Conservation (phyloP, 2,797 vertebrate genomes). For the Acrossocheilus fasciatus region DNA sequence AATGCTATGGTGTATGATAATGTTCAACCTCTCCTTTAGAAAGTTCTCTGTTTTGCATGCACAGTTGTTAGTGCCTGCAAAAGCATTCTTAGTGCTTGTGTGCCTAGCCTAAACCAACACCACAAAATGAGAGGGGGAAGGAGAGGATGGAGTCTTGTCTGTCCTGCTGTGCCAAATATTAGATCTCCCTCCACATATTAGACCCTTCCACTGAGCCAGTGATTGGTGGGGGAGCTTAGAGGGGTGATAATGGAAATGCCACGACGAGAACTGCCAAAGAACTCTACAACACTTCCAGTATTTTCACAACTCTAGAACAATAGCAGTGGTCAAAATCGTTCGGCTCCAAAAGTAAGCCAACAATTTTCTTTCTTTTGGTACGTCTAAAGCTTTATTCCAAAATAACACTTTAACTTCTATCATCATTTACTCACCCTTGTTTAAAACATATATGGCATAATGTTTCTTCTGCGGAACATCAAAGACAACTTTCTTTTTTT, state of each 20-base stretch:
- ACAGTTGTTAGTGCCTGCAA: slow-evolving; percentile 46
- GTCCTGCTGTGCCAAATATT: slow-evolving; percentile 86
- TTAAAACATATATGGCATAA: not conserved
- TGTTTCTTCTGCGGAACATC: not conserved
- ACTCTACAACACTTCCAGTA: slow-evolving; percentile 46
- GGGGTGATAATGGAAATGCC: slow-evolving; percentile 52
- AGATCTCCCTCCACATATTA: slow-evolving; percentile 84
- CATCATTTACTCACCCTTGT: not conserved
- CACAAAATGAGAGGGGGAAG: slow-evolving; percentile 49
- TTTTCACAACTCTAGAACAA: slow-evolving; percentile 48
- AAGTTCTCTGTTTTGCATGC: slow-evolving; percentile 46
- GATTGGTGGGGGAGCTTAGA: slow-evolving; percentile 50
- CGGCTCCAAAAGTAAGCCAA: slow-evolving; percentile 30
- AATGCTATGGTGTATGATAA: not conserved
- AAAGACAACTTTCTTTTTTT: not conserved
- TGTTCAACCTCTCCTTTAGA: not conserved
- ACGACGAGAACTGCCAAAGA: slow-evolving; percentile 53
- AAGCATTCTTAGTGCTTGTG: slow-evolving; percentile 49
- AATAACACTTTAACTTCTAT: not conserved
- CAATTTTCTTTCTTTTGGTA: slow-evolving; percentile 1
- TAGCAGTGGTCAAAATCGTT: slow-evolving; percentile 23
- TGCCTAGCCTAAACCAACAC: slow-evolving; percentile 61
- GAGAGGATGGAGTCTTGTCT: slow-evolving; percentile 76
- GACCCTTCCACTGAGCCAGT: slow-evolving; percentile 82
- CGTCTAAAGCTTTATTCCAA: not conserved